These are phyloP conservation scores for Dynastes grantii DNA, from an alignment of 2,888 invertebrate species.

Conservation along the genomic window DNA sequence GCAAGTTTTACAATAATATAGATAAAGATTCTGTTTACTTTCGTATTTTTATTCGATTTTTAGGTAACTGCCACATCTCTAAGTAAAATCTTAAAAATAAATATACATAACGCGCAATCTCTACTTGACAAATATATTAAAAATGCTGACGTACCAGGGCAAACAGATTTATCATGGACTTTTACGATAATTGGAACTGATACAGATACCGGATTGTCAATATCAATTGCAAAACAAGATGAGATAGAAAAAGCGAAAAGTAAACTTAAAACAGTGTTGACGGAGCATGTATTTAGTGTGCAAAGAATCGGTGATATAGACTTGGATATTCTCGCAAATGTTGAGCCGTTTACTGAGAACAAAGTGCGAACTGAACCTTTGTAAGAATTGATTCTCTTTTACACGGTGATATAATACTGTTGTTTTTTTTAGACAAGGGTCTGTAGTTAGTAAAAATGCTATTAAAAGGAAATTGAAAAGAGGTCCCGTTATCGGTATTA, in stretches of 20 bases:
- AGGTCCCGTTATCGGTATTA: not conserved
- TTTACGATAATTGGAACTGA: constrained; percentile 40
- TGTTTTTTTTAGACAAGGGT: constrained; percentile 37
- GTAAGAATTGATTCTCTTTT: constrained; percentile 24
- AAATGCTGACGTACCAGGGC: constrained; percentile 35
- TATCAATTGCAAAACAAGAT: constrained; percentile 33
- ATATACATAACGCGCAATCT: constrained; percentile 40
- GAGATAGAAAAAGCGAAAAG: constrained; percentile 26
- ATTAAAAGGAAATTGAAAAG: constrained; percentile 44
- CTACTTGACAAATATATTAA: constrained; percentile 44
- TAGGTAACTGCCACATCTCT: constrained; percentile 43
- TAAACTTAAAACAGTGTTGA: constrained; percentile 19
- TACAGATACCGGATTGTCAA: not conserved
- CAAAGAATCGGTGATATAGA: constrained; percentile 39
- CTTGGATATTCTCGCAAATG: constrained; percentile 22
- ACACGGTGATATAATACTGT: not conserved
- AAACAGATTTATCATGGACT: constrained; percentile 44
- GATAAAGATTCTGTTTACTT: not conserved
- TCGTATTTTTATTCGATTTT: not conserved
- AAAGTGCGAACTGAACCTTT: constrained; percentile 41
- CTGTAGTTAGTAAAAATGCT: constrained; percentile 46
- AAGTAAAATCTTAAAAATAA: constrained; percentile 43
- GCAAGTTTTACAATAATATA: constrained; percentile 20
- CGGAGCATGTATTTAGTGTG: constrained; percentile 44
- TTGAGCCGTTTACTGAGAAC: constrained; percentile 36